These are phyloP conservation scores for Stichopus horrens DNA, from an alignment of 53 echinoderm and acorn worm species.

Conservation along the genomic window DNA sequence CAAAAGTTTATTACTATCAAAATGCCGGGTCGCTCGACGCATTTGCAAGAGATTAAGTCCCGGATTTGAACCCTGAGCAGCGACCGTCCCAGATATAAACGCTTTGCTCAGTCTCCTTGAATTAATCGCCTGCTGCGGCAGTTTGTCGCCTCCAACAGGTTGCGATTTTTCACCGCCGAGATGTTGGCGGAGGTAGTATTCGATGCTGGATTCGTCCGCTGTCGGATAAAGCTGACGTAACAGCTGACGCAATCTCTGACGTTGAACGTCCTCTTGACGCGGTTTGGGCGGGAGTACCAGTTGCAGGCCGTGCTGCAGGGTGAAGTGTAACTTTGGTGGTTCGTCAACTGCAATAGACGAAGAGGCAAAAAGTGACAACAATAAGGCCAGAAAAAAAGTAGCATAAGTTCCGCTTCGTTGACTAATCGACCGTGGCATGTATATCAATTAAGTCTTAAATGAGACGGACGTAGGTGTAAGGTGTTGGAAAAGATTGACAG, in stretches of 20 bases:
- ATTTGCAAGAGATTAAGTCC: background rate
- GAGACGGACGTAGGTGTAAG: too few relatives aligned
- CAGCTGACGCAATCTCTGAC: conserved; percentile 54
- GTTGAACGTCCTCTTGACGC: conserved; percentile 47
- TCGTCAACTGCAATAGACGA: conserved; percentile 70
- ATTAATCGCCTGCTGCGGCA: background rate
- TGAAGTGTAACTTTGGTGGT: conserved; percentile 76
- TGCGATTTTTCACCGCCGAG: conserved; percentile 5
- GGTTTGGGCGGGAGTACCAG: conserved; percentile 87
- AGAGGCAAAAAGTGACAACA: background rate
- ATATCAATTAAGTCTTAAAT: too few relatives aligned
- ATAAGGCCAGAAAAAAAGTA: too few relatives aligned
- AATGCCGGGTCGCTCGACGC: background rate
- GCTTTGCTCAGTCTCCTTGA: background rate
- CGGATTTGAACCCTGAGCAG: background rate
- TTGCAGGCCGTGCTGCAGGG: conserved; percentile 78
- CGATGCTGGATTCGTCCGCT: conserved; percentile 48
- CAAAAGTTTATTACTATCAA: background rate
- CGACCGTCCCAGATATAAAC: background rate
- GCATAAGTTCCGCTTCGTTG: too few relatives aligned
- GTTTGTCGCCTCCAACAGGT: background rate
- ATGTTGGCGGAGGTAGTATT: conserved; percentile 49
- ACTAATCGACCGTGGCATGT: too few relatives aligned
- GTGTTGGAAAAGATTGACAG: too few relatives aligned
- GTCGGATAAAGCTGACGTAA: conserved; percentile 66